Evolutionary conservation across 2,888 invertebrate species (phyloP).

Genomic region (Calameuta idolon): DNA sequence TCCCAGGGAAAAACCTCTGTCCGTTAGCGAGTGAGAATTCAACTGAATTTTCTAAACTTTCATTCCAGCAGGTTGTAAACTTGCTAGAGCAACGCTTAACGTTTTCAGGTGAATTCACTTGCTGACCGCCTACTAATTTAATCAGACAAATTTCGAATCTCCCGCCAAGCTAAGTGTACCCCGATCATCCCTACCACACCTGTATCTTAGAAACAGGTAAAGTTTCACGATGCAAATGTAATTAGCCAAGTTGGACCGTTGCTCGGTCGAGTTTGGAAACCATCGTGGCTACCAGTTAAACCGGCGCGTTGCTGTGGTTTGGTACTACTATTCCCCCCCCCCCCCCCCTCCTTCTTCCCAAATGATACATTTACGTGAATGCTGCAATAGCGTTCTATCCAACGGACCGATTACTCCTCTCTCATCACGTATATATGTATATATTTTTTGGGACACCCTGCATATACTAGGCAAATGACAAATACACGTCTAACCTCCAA

Average conservation of each 20-base stretch:
- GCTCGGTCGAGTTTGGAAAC: constrained; percentile 7
- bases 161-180: neutral
- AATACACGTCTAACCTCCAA: neutral
- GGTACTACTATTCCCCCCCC: neutral
- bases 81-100: neutral
- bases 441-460: neutral
- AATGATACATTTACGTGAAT: neutral
- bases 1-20: neutral
- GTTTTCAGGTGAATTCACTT: neutral
- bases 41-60: neutral
- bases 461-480: neutral
- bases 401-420: neutral
- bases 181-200: neutral
- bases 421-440: neutral
- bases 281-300: neutral
- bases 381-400: neutral
- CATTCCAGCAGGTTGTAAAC: neutral
- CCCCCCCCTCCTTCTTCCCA: no score
- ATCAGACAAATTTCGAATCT: constrained; percentile 21
- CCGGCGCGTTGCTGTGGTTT: neutral
- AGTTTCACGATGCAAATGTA: constrained; percentile 40
- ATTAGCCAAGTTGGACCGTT: constrained; percentile 29
- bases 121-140: constrained; percentile 16
- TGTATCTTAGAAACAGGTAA: constrained; percentile 21
- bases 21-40: neutral